These are phyloP conservation scores for Leistus spinibarbis DNA, from an alignment of 2,888 invertebrate species.

Conservation along the genomic window DNA sequence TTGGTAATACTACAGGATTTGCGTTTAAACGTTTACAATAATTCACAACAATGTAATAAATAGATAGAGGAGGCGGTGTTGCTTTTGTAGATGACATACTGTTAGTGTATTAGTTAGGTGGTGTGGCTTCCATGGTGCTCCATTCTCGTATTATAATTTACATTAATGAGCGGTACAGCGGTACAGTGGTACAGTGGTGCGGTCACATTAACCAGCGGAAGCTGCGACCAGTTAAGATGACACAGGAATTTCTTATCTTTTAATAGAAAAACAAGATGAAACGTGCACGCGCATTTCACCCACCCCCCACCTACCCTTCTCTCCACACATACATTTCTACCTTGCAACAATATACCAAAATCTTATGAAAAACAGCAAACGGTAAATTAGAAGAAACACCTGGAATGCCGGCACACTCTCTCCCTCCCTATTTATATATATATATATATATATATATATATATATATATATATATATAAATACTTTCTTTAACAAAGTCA, in stretches of 20 bases:
- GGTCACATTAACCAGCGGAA: conserved; percentile 51
- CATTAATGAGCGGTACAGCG: conserved; percentile 53
- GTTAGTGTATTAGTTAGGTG: not conserved
- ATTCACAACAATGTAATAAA: too few species aligned
- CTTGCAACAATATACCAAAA: not conserved
- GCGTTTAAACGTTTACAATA: too few species aligned
- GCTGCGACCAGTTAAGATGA: conserved; percentile 47
- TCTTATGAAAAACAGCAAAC: too few species aligned
- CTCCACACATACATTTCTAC: not conserved
- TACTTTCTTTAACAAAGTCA: too few species aligned
- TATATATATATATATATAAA: too few species aligned
- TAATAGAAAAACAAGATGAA: conserved; percentile 49
- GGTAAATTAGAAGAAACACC: too few species aligned
- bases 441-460: too few species aligned
- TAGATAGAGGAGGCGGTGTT: too few species aligned
- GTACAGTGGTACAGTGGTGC: conserved; percentile 44
- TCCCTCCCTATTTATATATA: too few species aligned
- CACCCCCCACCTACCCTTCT: not conserved
- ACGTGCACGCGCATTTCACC: not conserved
- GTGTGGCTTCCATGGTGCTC: not conserved
- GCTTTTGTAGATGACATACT: not conserved
- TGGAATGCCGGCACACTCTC: too few species aligned
- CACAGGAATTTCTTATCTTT: conserved; percentile 50
- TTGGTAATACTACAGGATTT: too few species aligned
- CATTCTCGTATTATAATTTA: conserved; percentile 47